phyloP scores from a whole-genome alignment of 2,113 vertebrate species.

The Megatriorchis doriae region DNA sequence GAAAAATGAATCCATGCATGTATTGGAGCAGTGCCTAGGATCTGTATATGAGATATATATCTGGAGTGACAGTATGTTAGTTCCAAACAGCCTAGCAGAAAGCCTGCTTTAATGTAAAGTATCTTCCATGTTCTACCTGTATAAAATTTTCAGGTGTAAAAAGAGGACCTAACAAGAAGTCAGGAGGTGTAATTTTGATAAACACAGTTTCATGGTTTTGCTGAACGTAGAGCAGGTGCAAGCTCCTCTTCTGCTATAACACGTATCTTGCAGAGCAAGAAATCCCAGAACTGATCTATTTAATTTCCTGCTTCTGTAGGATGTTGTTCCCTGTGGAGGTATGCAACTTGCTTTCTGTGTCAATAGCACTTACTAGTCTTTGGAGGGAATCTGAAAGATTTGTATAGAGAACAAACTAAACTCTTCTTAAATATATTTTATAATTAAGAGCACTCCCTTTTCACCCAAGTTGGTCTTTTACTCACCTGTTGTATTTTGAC shows the following conservation, averaged over 20 bases:
- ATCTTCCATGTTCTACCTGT: not conserved
- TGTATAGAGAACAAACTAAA: not conserved
- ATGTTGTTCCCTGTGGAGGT: no score
- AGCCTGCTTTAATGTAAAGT: not conserved
- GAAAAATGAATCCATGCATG: no score
- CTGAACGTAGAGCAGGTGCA: not conserved
- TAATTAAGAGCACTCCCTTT: not conserved
- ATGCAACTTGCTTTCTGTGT: not conserved
- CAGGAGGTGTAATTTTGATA: not conserved
- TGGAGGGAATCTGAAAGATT: not conserved
- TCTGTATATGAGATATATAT: rapidly evolving
- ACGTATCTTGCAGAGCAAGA: not conserved
- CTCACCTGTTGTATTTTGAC: not conserved
- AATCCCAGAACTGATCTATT: not conserved
- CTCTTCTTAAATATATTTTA: not conserved
- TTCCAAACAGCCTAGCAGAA: not conserved
- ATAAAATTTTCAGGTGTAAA: not conserved
- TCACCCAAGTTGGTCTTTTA: not conserved
- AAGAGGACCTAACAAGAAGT: not conserved
- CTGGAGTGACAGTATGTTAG: not conserved
- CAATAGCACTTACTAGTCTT: not conserved
- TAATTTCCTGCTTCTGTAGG: not conserved
- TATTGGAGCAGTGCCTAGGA: not conserved
- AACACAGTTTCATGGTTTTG: not conserved
- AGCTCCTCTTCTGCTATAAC: not conserved